Evolutionary conservation across 2,888 invertebrate genomes (phyloP), one percentile per base, ranked within the genome.

Genomic region (Epirrhoe tristata): DNA sequence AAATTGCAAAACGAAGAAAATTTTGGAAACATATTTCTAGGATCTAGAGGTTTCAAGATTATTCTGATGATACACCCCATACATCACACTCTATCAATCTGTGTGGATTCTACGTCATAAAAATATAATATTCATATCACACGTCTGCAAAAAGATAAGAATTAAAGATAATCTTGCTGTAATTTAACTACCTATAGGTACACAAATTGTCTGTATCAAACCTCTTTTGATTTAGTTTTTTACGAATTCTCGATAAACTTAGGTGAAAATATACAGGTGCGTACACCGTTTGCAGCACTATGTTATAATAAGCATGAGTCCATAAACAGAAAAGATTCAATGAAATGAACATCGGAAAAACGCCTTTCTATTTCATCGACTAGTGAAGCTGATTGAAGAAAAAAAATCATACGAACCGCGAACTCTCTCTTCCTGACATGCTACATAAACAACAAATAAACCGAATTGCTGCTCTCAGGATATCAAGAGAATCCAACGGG

Each of bases 401-500:
- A 39, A 39, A 2, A 39, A 34, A 34, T 7, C 5, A 7, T 34
- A 34, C 6, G 34, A 34, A 7, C 6, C 34, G 7, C 17, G n/a
- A 32, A 3, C 17, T 32, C 6, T n/a, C 46, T 17, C 8, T 17
- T 1, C 4, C 39, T 34, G 34, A 7, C 34, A 7, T 12, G 5
- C 10, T 10, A 7, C 50, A 51, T 43, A 58, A 63, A 58, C 63
- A 58, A 64, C 24, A 43, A 43, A 52, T 34, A 36, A 34, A 60
- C 31, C 31, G 34, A 61, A 61, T 50, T 58, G 52, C 12, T 57
- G 54, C 62, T 31, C 61, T 61, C 54, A 54, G 32, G 55, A 57
- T 60, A 67, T 56, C 48, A 52, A 52, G 52, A 24, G 48, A 53
- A 53, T 53, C 57, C 57, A 31, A 17, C 7, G 67, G 67, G 63